Conservation (phyloP, 2,888 invertebrate genomes). For the Dichetophora obliterata region DNA sequence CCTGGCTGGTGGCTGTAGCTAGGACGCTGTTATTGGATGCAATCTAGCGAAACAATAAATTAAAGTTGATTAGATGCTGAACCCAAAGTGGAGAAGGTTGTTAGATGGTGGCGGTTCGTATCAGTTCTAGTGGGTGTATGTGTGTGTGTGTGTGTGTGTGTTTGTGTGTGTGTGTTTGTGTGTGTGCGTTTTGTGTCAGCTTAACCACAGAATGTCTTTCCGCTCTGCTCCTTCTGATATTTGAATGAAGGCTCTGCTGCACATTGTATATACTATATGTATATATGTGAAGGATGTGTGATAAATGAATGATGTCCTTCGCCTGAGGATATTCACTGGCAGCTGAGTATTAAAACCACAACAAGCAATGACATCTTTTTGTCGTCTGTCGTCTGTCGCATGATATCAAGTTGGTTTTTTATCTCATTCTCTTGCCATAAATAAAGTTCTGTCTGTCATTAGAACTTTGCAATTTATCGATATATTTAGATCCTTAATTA, state of each 20-base stretch:
- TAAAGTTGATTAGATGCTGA: slow-evolving; percentile 38
- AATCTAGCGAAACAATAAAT: slow-evolving; percentile 42
- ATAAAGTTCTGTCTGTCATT: no score
- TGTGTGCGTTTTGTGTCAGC: background rate
- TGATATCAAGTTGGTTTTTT: no score
- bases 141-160: background rate
- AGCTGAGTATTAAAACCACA: slow-evolving; percentile 26
- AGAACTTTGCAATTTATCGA: no score
- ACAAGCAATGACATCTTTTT: slow-evolving; percentile 6
- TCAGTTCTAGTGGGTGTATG: background rate
- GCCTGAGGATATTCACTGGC: background rate
- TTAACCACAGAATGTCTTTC: background rate
- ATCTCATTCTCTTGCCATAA: no score
- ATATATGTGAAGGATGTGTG: slow-evolving; percentile 1
- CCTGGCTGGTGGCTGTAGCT: background rate
- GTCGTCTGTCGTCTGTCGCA: no score
- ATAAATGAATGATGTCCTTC: slow-evolving; percentile 14
- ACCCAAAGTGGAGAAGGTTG: background rate
- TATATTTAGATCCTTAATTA: no score
- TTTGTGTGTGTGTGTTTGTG: no score
- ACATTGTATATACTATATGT: no score
- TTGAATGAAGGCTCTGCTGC: background rate
- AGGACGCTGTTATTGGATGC: slow-evolving; percentile 37
- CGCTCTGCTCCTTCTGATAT: no score
- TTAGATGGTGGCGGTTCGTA: background rate